Evolutionary conservation across 2,113 vertebrate species (phyloP), one percentile per base, ranked within the genome.

Genomic region (Microtus richardsoni): DNA sequence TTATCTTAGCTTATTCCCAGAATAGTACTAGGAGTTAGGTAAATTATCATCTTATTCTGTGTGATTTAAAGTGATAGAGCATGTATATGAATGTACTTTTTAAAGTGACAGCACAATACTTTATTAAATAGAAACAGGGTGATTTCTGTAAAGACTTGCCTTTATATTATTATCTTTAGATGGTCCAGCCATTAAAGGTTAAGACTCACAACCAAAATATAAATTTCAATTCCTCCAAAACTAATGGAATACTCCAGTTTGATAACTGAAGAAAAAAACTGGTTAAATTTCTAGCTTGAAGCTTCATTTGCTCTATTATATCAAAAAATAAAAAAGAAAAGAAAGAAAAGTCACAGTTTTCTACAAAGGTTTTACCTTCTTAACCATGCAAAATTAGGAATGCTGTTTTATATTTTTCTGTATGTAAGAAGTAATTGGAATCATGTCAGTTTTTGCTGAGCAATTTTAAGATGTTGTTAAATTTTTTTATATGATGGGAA

Each of bases 31-130:
- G 5, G 22, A 83, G 52, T 64, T 62, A 52, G 60, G 77, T 33
- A 47, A 78, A 52, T 66, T 82, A 58, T 74, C 36, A 73, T 83
- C 58, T 2, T 70, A 62, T 14, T 93, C 70, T 24, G 41, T 93
- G 14, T 5, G 1, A 93, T 83, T 93, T 96, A 66, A 39, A 86
- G 60, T 52, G 85, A 54, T 82, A 91, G 80, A 0, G 0, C 60
- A n/a, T 88, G 95, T 68, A 84, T 88, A 85, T 62, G 30, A 24
- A 58, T 95, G 47, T 0, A 3, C 2, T 92, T 82, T 92, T 93
- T 19, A 93, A 86, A 89, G 70, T 71, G 49, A 64, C 5, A 86
- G 47, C 6, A n/a, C 66, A 70, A 87, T 91, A 79, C 33, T 2
- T 93, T 89, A 85, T 36, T 86, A 88, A 70, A 21, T 28, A 68